Percentiles rank a stretch among this genome's conserved stretches.
phyloP scores from a whole-genome alignment of 2,888 invertebrate genomes.

The Belgica antarctica region DNA sequence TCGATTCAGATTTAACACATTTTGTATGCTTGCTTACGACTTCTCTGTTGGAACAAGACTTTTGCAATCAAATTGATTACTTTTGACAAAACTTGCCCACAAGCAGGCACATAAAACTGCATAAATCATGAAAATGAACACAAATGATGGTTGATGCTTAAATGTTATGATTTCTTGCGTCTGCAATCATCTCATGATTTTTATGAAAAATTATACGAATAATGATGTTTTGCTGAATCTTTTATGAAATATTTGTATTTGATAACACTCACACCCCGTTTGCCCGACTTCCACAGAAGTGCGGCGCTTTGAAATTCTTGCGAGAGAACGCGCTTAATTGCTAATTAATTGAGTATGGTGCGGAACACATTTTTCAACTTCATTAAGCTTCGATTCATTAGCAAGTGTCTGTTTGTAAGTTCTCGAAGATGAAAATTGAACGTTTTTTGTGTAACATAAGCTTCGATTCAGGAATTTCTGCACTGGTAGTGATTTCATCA shows the following conservation, averaged over 20 bases:
- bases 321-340: neutral
- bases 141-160: slow-evolving; percentile 2
- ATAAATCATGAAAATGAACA: slow-evolving; percentile 23
- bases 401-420: too few relatives aligned
- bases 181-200: slow-evolving; percentile 38
- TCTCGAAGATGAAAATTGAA: too few relatives aligned
- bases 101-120: slow-evolving; percentile 11
- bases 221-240: neutral
- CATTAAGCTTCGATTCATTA: neutral
- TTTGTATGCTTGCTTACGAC: too few relatives aligned
- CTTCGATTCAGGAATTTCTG: too few relatives aligned
- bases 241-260: neutral
- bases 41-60: too few relatives aligned
- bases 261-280: neutral
- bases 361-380: neutral
- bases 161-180: slow-evolving; percentile 7
- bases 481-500: too few relatives aligned
- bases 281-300: too few relatives aligned
- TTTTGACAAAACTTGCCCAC: neutral
- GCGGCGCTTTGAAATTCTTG: neutral
- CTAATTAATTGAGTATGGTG: slow-evolving; percentile 20
- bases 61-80: too few relatives aligned
- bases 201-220: slow-evolving; percentile 3
- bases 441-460: too few relatives aligned
- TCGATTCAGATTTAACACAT: too few relatives aligned